Conservation (phyloP, 2,113 vertebrate genomes). For the Struthidea cinerea region DNA sequence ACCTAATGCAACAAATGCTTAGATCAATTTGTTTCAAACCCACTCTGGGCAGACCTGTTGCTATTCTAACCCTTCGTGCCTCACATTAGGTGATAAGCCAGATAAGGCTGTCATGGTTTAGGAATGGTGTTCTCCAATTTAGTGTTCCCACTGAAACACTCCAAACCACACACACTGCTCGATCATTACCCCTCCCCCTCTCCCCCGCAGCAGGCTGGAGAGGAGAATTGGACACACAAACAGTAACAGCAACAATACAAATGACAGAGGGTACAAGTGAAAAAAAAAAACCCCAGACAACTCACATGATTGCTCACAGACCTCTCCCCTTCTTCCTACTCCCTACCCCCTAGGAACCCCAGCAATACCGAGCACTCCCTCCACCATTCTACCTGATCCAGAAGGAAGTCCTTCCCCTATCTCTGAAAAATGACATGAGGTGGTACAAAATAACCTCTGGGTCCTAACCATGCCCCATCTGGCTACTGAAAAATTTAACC, state of each 20-base stretch:
- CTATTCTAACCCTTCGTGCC: neutral
- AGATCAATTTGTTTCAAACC: neutral
- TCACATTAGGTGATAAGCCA: neutral
- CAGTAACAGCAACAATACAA: neutral
- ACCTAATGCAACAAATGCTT: neutral
- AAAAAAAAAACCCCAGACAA: neutral
- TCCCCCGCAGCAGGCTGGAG: accelerated
- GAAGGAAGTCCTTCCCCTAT: neutral
- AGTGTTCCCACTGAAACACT: neutral
- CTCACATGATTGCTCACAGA: neutral
- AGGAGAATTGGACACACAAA: neutral
- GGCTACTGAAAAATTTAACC: neutral
- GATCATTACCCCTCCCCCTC: neutral
- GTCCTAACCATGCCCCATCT: neutral
- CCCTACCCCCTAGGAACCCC: neutral
- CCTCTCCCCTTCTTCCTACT: neutral
- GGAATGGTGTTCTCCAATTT: neutral
- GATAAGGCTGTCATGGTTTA: neutral
- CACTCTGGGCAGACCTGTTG: neutral
- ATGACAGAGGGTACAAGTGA: neutral
- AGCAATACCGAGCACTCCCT: neutral
- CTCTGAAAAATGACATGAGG: neutral
- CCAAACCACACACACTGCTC: neutral
- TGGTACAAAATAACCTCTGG: neutral
- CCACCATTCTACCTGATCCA: too few relatives aligned